Conservation (phyloP, 2,797 vertebrate genomes). For the Spatula clypeata region DNA sequence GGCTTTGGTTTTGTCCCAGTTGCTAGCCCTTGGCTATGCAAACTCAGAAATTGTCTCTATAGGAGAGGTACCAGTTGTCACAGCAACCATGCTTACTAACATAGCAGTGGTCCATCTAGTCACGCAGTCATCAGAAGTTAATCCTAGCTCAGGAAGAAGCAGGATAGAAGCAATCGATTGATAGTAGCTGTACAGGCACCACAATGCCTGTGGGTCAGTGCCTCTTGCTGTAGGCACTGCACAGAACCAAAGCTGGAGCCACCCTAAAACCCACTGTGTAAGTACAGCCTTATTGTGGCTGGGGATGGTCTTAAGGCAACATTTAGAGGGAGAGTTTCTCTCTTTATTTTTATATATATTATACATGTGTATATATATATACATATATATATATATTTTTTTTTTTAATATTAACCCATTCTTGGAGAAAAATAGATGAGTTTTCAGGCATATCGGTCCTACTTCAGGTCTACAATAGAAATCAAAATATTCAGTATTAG, state of each 20-base stretch:
- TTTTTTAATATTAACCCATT: not conserved
- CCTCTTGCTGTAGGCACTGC: not conserved
- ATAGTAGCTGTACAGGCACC: not conserved
- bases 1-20: not conserved
- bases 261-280: not conserved
- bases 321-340: not conserved
- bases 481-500: not conserved
- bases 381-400: no score
- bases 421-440: not conserved
- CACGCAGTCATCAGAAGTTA: not conserved
- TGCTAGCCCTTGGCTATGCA: not conserved
- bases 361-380: no score
- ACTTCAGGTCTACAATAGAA: not conserved
- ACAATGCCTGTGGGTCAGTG: no score
- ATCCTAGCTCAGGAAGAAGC: not conserved
- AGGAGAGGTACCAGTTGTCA: not conserved
- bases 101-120: not conserved
- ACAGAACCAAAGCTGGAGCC: not conserved
- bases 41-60: not conserved
- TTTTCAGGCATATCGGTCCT: not conserved
- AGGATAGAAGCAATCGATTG: rapidly evolving
- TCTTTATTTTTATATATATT: not conserved
- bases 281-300: not conserved
- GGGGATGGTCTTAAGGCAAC: not conserved
- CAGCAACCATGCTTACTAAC: not conserved